A percentile compares a stretch with the other conserved stretches of the same genome.
These are phyloP conservation scores for human (Homo sapiens) DNA, from an alignment of 2,113 vertebrate genomes.

Conservation along the genomic window DNA sequence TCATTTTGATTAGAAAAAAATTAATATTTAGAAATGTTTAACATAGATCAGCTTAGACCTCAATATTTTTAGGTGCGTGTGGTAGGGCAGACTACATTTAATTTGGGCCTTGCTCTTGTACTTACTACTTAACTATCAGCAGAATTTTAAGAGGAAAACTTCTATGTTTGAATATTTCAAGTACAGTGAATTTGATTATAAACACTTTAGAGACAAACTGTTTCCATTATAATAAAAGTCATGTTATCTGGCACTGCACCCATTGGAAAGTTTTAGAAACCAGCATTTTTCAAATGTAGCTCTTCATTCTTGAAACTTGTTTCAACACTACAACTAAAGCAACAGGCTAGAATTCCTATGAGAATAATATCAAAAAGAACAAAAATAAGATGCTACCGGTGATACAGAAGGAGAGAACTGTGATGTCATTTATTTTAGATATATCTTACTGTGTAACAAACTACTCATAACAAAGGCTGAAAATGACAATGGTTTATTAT, in stretches of 20 bases:
- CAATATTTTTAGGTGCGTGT: background rate
- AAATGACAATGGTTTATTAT: background rate
- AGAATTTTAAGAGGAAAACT: background rate
- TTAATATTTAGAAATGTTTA: background rate
- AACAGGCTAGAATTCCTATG: background rate
- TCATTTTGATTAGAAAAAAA: background rate
- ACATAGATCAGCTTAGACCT: background rate
- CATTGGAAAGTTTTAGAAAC: constrained; percentile 12
- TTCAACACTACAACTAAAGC: background rate
- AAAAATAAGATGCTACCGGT: background rate
- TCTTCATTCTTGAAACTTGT: constrained; percentile 28
- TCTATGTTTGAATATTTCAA: background rate
- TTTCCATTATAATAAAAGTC: background rate
- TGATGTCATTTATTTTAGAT: background rate
- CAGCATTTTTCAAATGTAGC: background rate
- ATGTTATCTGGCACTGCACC: background rate
- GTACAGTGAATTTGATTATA: background rate
- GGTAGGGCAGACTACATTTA: background rate
- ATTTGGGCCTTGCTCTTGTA: background rate
- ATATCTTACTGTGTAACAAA: background rate
- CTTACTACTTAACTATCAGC: background rate
- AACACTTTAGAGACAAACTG: background rate
- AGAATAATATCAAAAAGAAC: background rate
- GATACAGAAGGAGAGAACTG: background rate
- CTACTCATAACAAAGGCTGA: background rate